These are phyloP conservation scores for Octomys mimax DNA, from an alignment of 2,797 vertebrate species.

Conservation along the genomic window DNA sequence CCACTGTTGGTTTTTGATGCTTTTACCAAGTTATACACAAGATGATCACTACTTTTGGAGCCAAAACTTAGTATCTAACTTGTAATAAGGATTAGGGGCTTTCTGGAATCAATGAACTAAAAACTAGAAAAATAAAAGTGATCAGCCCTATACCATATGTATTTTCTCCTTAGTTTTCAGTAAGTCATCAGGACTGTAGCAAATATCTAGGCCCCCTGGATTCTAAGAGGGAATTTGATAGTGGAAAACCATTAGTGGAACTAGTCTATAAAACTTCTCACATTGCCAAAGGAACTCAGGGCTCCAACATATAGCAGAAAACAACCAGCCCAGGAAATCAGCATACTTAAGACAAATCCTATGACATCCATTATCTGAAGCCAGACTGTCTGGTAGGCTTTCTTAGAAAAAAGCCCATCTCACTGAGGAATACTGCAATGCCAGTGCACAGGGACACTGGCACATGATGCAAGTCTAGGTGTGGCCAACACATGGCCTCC, in stretches of 20 bases:
- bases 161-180: neutral
- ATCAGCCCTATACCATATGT: neutral
- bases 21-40: neutral
- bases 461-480: neutral
- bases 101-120: neutral
- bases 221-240: neutral
- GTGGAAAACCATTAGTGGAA: slow-evolving; percentile 4
- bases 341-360: neutral
- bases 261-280: slow-evolving; percentile 5
- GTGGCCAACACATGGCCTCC: neutral
- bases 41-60: slow-evolving; percentile 20
- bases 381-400: neutral
- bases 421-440: neutral
- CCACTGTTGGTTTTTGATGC: neutral
- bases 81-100: neutral
- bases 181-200: neutral
- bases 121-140: neutral
- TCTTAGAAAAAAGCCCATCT: neutral
- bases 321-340: neutral
- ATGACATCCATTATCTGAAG: neutral
- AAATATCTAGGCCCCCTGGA: neutral
- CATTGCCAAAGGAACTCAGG: neutral
- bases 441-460: neutral
- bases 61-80: slow-evolving; percentile 13
- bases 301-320: neutral